Evolutionary conservation across 2,797 vertebrate species (phyloP).

Genomic region (Peromyscus attwateri): DNA sequence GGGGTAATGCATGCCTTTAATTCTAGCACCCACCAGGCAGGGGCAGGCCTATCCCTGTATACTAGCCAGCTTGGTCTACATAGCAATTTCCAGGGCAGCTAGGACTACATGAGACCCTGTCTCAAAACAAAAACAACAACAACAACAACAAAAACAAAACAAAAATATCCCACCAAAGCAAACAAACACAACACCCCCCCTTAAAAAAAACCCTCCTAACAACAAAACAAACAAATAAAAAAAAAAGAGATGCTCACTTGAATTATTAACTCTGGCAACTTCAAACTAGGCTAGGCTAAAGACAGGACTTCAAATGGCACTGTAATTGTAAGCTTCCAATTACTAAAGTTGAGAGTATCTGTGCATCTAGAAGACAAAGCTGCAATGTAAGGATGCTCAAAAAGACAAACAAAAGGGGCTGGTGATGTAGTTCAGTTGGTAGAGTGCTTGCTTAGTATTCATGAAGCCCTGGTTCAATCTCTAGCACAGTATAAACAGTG

Average conservation of each 20-base stretch:
- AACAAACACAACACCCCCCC: background rate
- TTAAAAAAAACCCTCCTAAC: background rate
- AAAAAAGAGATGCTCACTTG: background rate
- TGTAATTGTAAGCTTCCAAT: background rate
- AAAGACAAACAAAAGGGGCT: background rate
- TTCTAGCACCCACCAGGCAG: background rate
- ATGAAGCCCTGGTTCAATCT: background rate
- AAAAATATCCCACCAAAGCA: background rate
- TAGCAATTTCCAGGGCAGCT: background rate
- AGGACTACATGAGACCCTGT: background rate
- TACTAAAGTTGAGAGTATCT: background rate
- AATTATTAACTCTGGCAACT: conserved; percentile 9
- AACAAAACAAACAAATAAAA: background rate
- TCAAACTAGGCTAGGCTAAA: conserved; percentile 47
- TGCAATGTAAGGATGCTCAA: background rate
- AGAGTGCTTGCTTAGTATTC: background rate
- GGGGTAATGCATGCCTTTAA: background rate
- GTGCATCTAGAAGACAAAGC: conserved; percentile 8
- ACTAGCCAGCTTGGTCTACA: background rate
- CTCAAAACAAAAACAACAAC: background rate
- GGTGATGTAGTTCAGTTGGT: too few relatives aligned
- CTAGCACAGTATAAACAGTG: too few relatives aligned
- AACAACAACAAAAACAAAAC: background rate
- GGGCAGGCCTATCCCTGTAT: background rate
- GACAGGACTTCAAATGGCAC: background rate